Conservation (phyloP, 1,140 invertebrate species). For the Geopemphigus sp. region DNA sequence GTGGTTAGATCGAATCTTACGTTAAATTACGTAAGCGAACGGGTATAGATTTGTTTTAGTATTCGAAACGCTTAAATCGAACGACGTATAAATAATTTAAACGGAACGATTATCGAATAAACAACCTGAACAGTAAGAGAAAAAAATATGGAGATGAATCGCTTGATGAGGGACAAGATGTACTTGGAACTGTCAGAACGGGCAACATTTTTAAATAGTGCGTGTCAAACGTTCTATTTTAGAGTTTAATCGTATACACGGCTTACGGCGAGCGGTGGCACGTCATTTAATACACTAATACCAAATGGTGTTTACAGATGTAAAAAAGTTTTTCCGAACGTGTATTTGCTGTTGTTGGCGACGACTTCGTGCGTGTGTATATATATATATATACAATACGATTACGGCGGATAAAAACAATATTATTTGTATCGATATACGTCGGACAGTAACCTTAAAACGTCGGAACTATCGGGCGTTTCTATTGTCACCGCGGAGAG, state of each 20-base stretch:
- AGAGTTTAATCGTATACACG: conserved; percentile 37
- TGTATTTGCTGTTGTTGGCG: not conserved
- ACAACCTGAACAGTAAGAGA: conserved; percentile 3
- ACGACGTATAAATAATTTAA: not conserved
- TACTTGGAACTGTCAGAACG: conserved; percentile 33
- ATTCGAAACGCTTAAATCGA: not conserved
- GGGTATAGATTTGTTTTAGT: not conserved
- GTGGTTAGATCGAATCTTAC: not conserved
- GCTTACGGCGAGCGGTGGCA: not conserved
- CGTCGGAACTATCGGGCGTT: too few species aligned
- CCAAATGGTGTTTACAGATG: conserved; percentile 9
- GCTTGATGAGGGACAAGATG: conserved; percentile 38
- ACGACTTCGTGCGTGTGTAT: too few species aligned
- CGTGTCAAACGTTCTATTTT: conserved; percentile 42
- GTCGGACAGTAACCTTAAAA: too few species aligned
- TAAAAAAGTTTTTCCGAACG: not conserved
- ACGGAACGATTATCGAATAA: conserved; percentile 28
- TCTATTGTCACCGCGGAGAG: too few species aligned
- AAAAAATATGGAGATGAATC: conserved; percentile 30
- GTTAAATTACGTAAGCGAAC: not conserved
- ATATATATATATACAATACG: too few species aligned
- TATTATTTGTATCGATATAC: too few species aligned
- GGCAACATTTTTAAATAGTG: conserved; percentile 39
- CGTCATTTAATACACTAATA: conserved; percentile 20
- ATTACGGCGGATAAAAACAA: not conserved